These are phyloP conservation scores for Apis cerana DNA, from an alignment of 1,140 invertebrate genomes.

Conservation along the genomic window DNA sequence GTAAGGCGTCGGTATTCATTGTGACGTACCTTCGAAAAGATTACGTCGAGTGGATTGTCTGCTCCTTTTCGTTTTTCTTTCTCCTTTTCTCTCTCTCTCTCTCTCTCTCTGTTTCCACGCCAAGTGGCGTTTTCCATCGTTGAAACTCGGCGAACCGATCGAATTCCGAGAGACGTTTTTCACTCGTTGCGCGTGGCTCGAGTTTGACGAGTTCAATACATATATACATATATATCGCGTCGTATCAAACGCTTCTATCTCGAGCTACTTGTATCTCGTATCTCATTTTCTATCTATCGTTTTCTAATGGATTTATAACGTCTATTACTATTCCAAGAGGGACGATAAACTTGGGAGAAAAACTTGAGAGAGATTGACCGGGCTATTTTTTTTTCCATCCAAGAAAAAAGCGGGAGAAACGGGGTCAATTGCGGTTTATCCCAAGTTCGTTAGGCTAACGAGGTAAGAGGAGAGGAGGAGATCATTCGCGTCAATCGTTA, in stretches of 20 bases:
- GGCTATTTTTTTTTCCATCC: no score
- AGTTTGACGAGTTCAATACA: no score
- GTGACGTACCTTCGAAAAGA: slow-evolving; percentile 59
- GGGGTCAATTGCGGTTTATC: background rate
- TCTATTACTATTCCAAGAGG: no score
- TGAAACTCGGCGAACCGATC: background rate
- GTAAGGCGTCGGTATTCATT: slow-evolving; percentile 64
- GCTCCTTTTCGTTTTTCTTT: slow-evolving; percentile 42
- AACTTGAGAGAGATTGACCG: no score
- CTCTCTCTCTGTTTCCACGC: background rate
- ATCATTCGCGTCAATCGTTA: slow-evolving; percentile 15
- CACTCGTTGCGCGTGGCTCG: no score
- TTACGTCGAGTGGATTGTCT: slow-evolving; percentile 69
- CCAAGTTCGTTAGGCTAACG: background rate
- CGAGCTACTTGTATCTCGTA: no score
- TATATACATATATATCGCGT: no score
- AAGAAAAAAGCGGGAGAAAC: background rate
- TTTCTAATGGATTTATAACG: no score
- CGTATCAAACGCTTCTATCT: no score
- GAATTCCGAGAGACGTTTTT: no score
- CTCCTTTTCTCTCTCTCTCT: background rate
- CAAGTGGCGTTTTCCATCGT: background rate
- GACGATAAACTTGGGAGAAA: no score
- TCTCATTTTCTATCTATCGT: no score
- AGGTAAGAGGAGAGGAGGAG: background rate